These are phyloP conservation scores for Mesochorus sp. DNA, from an alignment of 2,888 invertebrate species.

Conservation along the genomic window DNA sequence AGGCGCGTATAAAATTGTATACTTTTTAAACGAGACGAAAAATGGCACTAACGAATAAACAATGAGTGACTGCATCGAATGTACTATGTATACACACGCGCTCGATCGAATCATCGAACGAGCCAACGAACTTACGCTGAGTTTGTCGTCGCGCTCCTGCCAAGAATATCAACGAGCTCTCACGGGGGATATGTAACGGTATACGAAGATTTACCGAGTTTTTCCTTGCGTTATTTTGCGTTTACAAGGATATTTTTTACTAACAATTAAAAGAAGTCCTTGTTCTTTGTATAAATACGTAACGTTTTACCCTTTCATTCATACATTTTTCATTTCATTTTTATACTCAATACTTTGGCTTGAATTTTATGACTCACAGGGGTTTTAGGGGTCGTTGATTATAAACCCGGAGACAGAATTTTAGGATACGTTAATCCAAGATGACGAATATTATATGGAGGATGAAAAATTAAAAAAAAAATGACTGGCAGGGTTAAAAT, in stretches of 20 bases:
- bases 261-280: neutral
- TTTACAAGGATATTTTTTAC: neutral
- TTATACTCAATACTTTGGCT: too few relatives aligned
- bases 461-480: too few relatives aligned
- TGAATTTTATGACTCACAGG: too few relatives aligned
- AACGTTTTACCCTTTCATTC: too few relatives aligned
- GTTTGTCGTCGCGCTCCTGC: conserved; percentile 11
- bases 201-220: conserved; percentile 43
- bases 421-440: too few relatives aligned
- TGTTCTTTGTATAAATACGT: too few relatives aligned
- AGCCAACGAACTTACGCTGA: conserved; percentile 28
- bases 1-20: too few relatives aligned
- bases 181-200: conserved; percentile 43
- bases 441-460: too few relatives aligned
- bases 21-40: neutral
- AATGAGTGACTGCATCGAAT: neutral
- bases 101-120: conserved; percentile 1
- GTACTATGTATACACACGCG: neutral
- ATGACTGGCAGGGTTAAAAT: too few relatives aligned
- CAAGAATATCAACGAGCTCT: conserved; percentile 50
- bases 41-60: neutral
- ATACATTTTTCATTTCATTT: too few relatives aligned
- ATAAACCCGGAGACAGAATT: too few relatives aligned
- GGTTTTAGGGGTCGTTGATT: too few relatives aligned
- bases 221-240: conserved; percentile 3